Conservation (phyloP, 2,888 invertebrate species). For the Drosophila dives region DNA sequence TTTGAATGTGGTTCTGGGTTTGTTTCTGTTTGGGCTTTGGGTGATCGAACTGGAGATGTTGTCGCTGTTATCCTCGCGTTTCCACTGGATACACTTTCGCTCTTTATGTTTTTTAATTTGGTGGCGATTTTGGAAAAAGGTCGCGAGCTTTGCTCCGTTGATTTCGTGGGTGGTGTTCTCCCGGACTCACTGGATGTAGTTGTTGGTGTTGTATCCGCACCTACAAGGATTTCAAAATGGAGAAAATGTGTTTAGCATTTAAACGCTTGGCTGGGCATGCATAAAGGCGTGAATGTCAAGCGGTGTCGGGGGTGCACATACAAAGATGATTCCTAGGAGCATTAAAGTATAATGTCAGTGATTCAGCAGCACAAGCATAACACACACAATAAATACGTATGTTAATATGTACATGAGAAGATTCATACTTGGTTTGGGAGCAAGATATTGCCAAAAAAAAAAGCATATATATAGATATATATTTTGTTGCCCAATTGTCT, state of each 20-base stretch:
- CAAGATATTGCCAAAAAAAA: conserved; percentile 27
- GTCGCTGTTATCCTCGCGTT: conserved; percentile 42
- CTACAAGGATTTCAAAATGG: conserved; percentile 55
- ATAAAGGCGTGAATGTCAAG: conserved; percentile 69
- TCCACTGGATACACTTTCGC: conserved; percentile 52
- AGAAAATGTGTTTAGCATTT: conserved; percentile 30
- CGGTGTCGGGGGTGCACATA: conserved; percentile 51
- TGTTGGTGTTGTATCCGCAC: conserved; percentile 58
- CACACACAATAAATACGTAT: conserved; percentile 1
- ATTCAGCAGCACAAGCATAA: conserved; percentile 3
- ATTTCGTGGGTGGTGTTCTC: conserved; percentile 31
- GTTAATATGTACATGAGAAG: conserved; percentile 35
- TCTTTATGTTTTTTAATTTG: conserved; percentile 51
- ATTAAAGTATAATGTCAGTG: conserved; percentile 11
- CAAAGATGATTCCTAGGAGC: conserved; percentile 36
- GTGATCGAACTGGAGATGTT: conserved; percentile 49
- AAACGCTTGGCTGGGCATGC: conserved; percentile 29
- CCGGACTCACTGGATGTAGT: conserved; percentile 50
- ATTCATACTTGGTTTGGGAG: conserved; percentile 38
- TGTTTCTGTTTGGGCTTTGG: conserved; percentile 33
- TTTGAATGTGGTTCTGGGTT: conserved; percentile 18
- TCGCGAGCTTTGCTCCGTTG: conserved; percentile 19
- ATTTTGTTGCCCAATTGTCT: conserved; percentile 60
- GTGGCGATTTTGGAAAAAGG: conserved; percentile 19
- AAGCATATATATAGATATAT: background rate